Evolutionary conservation across 2,113 vertebrate species (phyloP), one percentile per base, ranked within the genome.

Genomic region (Heterocephalus glaber): DNA sequence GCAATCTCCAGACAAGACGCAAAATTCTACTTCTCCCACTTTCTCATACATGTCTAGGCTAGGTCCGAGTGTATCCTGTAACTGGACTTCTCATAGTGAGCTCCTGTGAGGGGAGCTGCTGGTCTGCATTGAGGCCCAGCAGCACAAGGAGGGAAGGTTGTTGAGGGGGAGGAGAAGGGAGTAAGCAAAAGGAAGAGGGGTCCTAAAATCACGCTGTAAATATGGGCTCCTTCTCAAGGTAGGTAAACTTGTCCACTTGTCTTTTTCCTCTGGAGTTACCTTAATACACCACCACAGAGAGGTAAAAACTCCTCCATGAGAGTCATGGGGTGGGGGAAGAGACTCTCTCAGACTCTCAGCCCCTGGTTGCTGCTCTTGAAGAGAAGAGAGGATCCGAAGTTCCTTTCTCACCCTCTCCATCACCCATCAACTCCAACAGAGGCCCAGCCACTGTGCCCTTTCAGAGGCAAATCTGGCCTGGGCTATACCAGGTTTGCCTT

Each of bases 251-350:
- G 54, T 26, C 5, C 2, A 93, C 1, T 2, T 28, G 19, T 56
- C 87, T 96, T 35, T 96, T 94, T 90, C 60, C 82, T 85, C 72
- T 76, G 72, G 70, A 90, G 47, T 94, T 47, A 92, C 35, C 12
- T 44, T 65, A 92, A 82, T 47, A 38, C 30, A 14, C 24, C n/a
- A 44, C 16, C 13, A 77, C 28, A 56, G 33, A 85, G 81, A 95
- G 22, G 28, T 13, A 56, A 76, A 90, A 91, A 41, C 35, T 74
- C 35, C 72, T 70, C 26, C 52, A 61, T 1, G 14, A 82, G 16
- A 47, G 10, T 41, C 38, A 35, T 11, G 5, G 8, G 8, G 17
- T 10, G 3, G 41, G 44, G 35, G 70, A 92, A 35, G 86, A 79
- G 63, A 35, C 10, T n/a, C 16, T 49, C 82, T 94, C 70, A 28